Evolutionary conservation across 2,797 vertebrate genomes (phyloP).

Genomic region (Lateolabrax maculatus): DNA sequence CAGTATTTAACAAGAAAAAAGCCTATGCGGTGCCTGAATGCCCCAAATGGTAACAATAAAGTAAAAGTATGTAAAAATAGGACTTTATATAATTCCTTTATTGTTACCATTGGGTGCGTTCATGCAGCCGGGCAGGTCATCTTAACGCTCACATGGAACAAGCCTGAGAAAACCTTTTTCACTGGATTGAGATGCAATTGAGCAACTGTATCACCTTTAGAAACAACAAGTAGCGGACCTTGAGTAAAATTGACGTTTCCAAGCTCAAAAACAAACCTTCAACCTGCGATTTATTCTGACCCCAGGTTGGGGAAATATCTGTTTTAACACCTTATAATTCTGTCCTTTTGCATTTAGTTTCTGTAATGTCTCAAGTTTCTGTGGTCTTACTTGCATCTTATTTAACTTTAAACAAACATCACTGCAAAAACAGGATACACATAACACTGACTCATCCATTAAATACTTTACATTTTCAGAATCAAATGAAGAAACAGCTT

Average conservation of each 20-base stretch:
- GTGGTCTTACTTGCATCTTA: neutral
- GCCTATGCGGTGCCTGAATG: too few relatives aligned
- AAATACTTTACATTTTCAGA: conserved; percentile 20
- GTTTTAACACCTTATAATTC: too few relatives aligned
- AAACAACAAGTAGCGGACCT: neutral
- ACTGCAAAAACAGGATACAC: neutral
- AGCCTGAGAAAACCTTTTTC: too few relatives aligned
- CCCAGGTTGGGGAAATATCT: neutral
- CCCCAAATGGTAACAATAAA: too few relatives aligned
- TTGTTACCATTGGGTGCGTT: neutral
- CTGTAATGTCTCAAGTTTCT: too few relatives aligned
- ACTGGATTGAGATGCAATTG: too few relatives aligned
- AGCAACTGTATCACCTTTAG: neutral
- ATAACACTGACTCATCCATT: neutral
- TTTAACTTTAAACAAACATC: conserved; percentile 5
- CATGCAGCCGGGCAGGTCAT: neutral
- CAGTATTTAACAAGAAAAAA: neutral
- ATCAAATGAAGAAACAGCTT: neutral
- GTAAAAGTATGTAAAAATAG: too few relatives aligned
- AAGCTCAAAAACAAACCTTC: neutral
- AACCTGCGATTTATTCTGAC: neutral
- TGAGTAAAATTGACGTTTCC: neutral
- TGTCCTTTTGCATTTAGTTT: neutral
- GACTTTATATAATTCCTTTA: neutral
- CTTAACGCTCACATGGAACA: neutral